Conservation (phyloP, 2,797 vertebrate species). For the Pantherophis vulpinus region DNA sequence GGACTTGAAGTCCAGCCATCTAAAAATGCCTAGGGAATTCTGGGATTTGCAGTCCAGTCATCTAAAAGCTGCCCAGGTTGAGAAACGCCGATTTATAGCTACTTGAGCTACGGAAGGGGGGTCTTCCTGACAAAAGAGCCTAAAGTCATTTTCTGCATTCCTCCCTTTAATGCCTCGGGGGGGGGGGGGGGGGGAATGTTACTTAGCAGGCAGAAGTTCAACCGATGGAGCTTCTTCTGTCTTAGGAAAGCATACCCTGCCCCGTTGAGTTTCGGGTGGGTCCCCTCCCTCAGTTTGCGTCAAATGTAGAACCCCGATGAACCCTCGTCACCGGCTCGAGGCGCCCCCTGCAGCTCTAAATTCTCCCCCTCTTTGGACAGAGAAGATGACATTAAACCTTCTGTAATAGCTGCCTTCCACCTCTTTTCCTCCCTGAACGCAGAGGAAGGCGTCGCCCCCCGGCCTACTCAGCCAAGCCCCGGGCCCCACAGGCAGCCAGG, state of each 20-base stretch:
- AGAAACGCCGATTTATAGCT: neutral
- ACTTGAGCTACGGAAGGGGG: neutral
- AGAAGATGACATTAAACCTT: slow-evolving; percentile 39
- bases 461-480: slow-evolving; percentile 42
- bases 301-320: neutral
- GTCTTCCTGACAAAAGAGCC: neutral
- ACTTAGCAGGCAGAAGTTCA: neutral
- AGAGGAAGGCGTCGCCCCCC: slow-evolving; percentile 53
- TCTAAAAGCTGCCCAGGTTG: neutral
- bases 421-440: slow-evolving; percentile 45
- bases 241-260: neutral
- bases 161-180: neutral
- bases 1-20: too few relatives aligned
- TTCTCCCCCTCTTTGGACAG: neutral
- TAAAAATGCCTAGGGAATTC: too few relatives aligned
- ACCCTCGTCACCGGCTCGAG: neutral
- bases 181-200: too few relatives aligned
- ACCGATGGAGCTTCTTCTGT: neutral
- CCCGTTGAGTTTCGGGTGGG: too few relatives aligned
- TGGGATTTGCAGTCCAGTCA: too few relatives aligned
- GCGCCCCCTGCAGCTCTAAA: neutral
- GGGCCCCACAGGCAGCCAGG: slow-evolving; percentile 47
- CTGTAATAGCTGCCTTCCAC: slow-evolving; percentile 46
- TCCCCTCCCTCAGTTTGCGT: neutral
- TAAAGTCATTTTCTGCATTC: neutral